A percentile compares a stretch with the other conserved stretches of the same genome.
phyloP scores from a whole-genome alignment of 2,113 vertebrate species.

The Alouatta palliata region DNA sequence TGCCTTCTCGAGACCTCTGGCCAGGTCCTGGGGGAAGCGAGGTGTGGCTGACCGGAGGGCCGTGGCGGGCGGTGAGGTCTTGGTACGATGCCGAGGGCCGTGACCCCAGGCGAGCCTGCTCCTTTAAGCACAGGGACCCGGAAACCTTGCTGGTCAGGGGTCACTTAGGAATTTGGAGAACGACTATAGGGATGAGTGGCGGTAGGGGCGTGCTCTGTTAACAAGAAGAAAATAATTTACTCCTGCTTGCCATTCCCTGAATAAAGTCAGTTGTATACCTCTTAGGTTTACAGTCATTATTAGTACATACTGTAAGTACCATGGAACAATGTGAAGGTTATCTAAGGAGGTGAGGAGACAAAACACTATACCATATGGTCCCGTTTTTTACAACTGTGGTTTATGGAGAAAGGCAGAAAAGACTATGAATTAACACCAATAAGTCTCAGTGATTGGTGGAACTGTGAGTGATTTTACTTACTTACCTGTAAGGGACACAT shows the following conservation, averaged over 20 bases:
- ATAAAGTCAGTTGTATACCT: neutral
- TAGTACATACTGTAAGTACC: neutral
- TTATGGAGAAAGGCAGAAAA: neutral
- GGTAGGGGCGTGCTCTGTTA: neutral
- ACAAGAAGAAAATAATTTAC: neutral
- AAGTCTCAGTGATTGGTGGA: neutral
- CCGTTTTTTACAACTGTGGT: neutral
- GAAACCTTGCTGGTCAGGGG: neutral
- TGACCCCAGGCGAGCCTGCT: fast-evolving
- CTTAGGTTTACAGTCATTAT: neutral
- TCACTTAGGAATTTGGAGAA: neutral
- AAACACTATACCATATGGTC: neutral
- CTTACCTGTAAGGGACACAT: neutral
- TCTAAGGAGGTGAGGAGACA: neutral
- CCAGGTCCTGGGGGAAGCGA: neutral
- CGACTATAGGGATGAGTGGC: neutral
- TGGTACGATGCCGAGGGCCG: neutral
- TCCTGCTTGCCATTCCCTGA: neutral
- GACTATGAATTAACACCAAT: neutral
- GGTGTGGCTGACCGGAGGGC: neutral
- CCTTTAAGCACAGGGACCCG: neutral
- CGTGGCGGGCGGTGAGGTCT: too few relatives aligned
- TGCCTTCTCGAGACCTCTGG: neutral
- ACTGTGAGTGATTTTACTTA: neutral
- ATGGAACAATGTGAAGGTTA: neutral